Conservation (phyloP, 2,113 vertebrate genomes). For the Cavia porcellus region DNA sequence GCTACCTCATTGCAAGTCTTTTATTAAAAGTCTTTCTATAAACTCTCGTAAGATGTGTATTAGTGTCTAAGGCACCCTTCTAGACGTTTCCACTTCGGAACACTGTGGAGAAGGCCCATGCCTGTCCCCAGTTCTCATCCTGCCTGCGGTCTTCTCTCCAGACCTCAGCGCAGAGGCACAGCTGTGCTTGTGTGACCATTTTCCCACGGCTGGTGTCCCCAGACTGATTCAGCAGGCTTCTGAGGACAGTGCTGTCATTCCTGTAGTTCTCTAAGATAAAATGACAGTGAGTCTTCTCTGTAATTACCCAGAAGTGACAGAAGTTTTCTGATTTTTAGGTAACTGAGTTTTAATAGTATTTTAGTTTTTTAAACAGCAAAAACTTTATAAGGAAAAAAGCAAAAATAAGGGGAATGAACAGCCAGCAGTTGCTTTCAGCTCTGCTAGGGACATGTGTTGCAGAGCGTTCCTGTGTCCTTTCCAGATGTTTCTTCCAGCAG, state of each 20-base stretch:
- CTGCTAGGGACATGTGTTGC: not conserved
- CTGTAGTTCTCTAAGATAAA: not conserved
- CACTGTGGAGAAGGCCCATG: not conserved
- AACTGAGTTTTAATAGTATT: not conserved
- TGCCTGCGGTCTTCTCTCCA: fast-evolving
- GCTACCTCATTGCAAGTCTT: not conserved
- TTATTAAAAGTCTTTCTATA: not conserved
- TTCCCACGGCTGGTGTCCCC: not conserved
- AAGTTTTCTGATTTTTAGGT: not conserved
- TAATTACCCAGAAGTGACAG: not conserved
- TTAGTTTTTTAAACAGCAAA: not conserved
- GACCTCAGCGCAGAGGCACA: not conserved
- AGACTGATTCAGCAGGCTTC: not conserved
- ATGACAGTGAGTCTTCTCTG: not conserved
- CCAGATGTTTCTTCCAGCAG: not conserved
- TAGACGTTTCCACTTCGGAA: not conserved
- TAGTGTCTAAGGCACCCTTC: not conserved
- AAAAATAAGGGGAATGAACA: no score
- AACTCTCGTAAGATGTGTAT: not conserved
- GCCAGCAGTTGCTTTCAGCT: not conserved
- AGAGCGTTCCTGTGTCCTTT: not conserved
- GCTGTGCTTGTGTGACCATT: not conserved
- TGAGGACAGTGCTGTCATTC: not conserved
- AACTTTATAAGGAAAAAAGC: not conserved
- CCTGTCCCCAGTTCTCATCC: not conserved